phyloP scores from a whole-genome alignment of 2,888 invertebrate genomes.

The Diarsia dahlii region DNA sequence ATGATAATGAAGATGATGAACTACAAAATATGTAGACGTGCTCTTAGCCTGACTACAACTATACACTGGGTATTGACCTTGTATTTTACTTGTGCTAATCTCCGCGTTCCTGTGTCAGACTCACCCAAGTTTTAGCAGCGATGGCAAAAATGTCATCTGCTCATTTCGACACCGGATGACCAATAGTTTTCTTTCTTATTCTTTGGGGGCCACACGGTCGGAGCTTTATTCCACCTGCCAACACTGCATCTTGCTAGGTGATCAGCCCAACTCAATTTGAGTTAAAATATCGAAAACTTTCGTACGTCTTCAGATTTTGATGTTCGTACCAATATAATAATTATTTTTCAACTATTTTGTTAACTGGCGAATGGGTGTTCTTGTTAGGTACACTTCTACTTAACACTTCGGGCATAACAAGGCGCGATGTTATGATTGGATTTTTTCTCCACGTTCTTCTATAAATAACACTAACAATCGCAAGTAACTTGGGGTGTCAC shows the following conservation, averaged over 20 bases:
- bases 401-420: no score
- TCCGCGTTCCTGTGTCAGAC: neutral
- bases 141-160: neutral
- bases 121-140: neutral
- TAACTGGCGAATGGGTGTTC: no score
- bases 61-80: neutral
- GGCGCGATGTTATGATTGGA: neutral
- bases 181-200: neutral
- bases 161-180: neutral
- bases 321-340: no score
- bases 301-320: no score
- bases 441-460: neutral
- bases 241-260: neutral
- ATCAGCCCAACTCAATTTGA: neutral
- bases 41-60: neutral
- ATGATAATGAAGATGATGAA: no score
- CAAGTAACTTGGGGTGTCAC: neutral
- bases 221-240: neutral
- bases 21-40: neutral
- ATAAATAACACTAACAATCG: conserved; percentile 4
- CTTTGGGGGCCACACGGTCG: neutral
- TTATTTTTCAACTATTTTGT: no score
- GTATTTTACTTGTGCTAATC: neutral
- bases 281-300: neutral
- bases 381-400: no score